Evolutionary conservation across 2,113 vertebrate species (phyloP).

Genomic region (Perognathus longimembris): DNA sequence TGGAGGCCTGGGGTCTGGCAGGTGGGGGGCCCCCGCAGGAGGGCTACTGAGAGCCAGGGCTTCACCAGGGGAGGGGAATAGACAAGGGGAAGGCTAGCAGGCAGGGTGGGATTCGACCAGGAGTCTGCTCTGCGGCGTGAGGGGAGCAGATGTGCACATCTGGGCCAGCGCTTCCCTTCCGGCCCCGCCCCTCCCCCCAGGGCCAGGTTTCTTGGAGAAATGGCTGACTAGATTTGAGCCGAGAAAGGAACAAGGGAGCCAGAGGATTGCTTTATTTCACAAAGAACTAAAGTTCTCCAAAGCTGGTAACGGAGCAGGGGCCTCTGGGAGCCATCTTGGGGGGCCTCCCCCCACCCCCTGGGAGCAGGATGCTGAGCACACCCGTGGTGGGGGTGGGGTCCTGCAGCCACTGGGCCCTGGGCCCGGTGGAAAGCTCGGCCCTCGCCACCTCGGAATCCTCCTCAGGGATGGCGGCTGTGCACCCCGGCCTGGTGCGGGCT

Average conservation of each 20-base stretch:
- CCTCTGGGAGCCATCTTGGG: background rate
- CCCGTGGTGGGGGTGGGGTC: accelerated
- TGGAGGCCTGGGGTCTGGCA: background rate
- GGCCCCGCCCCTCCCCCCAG: too few species aligned
- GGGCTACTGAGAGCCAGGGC: background rate
- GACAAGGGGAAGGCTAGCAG: accelerated
- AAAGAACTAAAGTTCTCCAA: background rate
- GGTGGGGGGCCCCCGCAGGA: accelerated
- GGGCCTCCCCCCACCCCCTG: background rate
- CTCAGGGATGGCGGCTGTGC: background rate
- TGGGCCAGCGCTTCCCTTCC: background rate
- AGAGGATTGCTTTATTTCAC: background rate
- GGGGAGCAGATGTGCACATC: background rate
- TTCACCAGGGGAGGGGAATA: background rate
- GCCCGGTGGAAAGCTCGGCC: background rate
- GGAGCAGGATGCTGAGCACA: background rate
- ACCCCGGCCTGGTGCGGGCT: background rate
- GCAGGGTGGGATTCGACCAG: too few species aligned
- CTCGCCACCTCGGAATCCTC: background rate
- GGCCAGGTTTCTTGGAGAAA: background rate
- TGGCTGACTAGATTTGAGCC: background rate
- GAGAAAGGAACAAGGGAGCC: background rate
- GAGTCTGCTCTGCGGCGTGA: accelerated
- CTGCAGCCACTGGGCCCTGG: accelerated
- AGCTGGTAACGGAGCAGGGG: accelerated